phyloP scores from a whole-genome alignment of 2,797 vertebrate species.

The Melopsittacus undulatus region DNA sequence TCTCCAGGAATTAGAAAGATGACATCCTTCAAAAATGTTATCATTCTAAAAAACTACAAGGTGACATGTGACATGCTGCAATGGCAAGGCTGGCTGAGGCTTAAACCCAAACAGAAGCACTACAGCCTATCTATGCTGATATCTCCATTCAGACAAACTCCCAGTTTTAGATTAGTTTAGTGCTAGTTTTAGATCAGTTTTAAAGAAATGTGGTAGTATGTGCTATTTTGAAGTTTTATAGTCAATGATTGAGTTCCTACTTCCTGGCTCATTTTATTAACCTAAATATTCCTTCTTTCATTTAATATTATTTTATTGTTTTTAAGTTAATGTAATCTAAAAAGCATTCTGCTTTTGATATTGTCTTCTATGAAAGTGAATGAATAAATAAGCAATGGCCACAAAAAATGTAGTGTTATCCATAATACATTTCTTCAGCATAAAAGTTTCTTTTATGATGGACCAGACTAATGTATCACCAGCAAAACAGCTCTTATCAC shows the following conservation, averaged over 20 bases:
- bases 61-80: accelerated
- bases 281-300: background rate
- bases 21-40: background rate
- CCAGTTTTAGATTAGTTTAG: background rate
- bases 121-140: background rate
- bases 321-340: background rate
- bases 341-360: background rate
- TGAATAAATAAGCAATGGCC: background rate
- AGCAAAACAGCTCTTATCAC: background rate
- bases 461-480: background rate
- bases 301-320: background rate
- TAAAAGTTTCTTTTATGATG: background rate
- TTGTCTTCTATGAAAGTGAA: background rate
- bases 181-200: background rate
- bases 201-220: background rate
- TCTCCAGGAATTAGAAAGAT: background rate
- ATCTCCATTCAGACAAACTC: background rate
- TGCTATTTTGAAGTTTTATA: background rate
- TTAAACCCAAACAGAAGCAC: background rate
- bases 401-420: background rate
- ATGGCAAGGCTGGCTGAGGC: background rate
- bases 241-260: background rate
- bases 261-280: background rate
- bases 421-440: background rate
- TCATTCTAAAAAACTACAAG: background rate